phyloP scores from a whole-genome alignment of 2,797 vertebrate genomes.

The Catostomus latipinnis region DNA sequence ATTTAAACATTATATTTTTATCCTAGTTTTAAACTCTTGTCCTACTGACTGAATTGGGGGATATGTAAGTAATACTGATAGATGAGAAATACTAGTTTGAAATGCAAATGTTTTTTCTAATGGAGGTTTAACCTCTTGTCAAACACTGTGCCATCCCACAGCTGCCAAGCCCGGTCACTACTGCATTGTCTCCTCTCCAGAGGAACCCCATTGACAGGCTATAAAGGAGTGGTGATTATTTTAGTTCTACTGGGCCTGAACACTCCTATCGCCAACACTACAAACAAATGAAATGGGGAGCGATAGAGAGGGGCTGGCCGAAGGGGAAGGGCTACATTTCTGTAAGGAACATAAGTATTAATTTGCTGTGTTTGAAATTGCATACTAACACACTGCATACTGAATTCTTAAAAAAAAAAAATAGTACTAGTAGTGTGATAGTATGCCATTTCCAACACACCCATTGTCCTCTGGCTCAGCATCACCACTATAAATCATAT shows the following conservation, averaged over 20 bases:
- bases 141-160: constrained; percentile 81
- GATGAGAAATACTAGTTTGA: constrained; percentile 51
- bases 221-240: constrained; percentile 41
- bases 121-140: constrained; percentile 72
- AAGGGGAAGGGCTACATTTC: constrained; percentile 73
- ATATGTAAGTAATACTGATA: constrained; percentile 61
- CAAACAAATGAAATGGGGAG: constrained; percentile 62
- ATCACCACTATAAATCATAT: constrained; percentile 95
- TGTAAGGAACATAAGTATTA: constrained; percentile 82
- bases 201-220: constrained; percentile 35
- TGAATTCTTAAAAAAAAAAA: background rate
- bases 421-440: constrained; percentile 77
- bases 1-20: constrained; percentile 50
- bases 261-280: constrained; percentile 48
- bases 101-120: constrained; percentile 50
- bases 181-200: constrained; percentile 65
- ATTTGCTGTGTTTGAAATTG: constrained; percentile 13
- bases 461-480: constrained; percentile 83
- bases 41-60: constrained; percentile 79
- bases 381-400: constrained; percentile 11
- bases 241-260: constrained; percentile 43
- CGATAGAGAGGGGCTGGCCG: constrained; percentile 50
- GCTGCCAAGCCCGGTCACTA: constrained; percentile 73
- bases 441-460: constrained; percentile 81
- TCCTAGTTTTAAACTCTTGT: constrained; percentile 69